Evolutionary conservation across 2,888 invertebrate species (phyloP).

Genomic region (Drosophila gaucha): DNA sequence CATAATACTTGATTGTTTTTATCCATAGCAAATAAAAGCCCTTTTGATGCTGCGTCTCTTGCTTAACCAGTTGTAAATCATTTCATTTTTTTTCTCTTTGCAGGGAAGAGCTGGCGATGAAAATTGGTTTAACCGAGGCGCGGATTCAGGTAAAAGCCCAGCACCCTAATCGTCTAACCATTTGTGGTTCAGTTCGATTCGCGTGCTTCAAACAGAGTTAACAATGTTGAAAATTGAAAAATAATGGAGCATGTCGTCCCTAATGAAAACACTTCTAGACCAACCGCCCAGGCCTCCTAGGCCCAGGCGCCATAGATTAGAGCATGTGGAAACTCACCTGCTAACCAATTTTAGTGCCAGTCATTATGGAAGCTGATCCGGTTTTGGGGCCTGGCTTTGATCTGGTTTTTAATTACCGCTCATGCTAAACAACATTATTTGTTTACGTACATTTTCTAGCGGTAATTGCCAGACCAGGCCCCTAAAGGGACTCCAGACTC

Average conservation of each 20-base stretch:
- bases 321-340: conserved; percentile 19
- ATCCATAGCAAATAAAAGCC: not conserved
- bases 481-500: conserved; percentile 29
- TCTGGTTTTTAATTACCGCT: conserved; percentile 68
- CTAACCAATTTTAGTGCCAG: conserved; percentile 45
- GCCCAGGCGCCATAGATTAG: conserved; percentile 2
- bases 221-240: conserved; percentile 78
- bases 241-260: conserved; percentile 80
- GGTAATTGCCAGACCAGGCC: conserved; percentile 41
- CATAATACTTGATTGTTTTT: conserved; percentile 5
- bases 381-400: conserved; percentile 21
- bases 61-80: conserved; percentile 17
- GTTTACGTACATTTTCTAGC: conserved; percentile 63
- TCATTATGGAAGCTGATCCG: conserved; percentile 52
- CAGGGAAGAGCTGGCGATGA: conserved; percentile 97
- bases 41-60: no score
- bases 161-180: conserved; percentile 15
- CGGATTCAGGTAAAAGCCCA: conserved; percentile 92
- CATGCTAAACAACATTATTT: conserved; percentile 79
- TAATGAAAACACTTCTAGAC: conserved; percentile 67
- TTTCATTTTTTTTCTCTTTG: conserved; percentile 75
- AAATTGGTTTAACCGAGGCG: conserved; percentile 96
- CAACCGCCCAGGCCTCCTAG: not conserved
- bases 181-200: conserved; percentile 57
- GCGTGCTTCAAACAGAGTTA: conserved; percentile 66